A percentile compares a stretch with the other conserved stretches of the same genome.
These are phyloP conservation scores for Monoplex corrugatus DNA, from an alignment of 2,888 invertebrate genomes.

Conservation along the genomic window DNA sequence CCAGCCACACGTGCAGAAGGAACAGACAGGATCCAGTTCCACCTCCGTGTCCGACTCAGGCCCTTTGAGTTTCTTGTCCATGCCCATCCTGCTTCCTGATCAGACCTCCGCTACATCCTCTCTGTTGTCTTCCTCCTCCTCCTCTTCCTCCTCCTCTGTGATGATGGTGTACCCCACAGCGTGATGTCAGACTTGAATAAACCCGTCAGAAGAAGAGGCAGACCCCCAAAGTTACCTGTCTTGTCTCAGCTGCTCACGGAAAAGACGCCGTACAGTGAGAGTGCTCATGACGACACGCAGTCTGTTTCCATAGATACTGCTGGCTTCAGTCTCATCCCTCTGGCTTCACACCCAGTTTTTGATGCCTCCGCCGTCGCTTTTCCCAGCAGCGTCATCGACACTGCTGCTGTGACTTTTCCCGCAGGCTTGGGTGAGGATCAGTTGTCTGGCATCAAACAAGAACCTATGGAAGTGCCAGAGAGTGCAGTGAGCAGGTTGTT, in stretches of 20 bases:
- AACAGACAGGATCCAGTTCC: background rate
- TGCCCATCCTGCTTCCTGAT: slow-evolving; percentile 10
- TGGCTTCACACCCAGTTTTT: background rate
- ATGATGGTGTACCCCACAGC: slow-evolving; percentile 74
- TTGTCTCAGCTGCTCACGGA: slow-evolving; percentile 67
- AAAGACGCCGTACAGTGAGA: background rate
- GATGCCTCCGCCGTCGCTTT: slow-evolving; percentile 7
- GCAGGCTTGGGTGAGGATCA: background rate
- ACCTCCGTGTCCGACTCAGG: slow-evolving; percentile 17
- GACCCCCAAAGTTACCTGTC: slow-evolving; percentile 73
- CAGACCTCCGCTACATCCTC: background rate
- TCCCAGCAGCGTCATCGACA: background rate
- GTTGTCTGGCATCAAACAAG: background rate
- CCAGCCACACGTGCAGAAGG: background rate
- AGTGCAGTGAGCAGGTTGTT: background rate
- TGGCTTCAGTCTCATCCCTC: slow-evolving; percentile 7
- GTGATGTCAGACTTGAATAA: slow-evolving; percentile 63
- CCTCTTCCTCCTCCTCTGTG: slow-evolving; percentile 60
- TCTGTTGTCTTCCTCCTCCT: background rate
- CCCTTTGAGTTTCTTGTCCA: background rate
- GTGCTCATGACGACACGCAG: background rate
- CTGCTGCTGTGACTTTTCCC: background rate
- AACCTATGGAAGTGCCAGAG: slow-evolving; percentile 35
- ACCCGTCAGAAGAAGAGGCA: slow-evolving; percentile 68
- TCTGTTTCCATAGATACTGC: background rate